These are phyloP conservation scores for Xyrichtys novacula DNA, from an alignment of 2,797 vertebrate species.

Conservation along the genomic window DNA sequence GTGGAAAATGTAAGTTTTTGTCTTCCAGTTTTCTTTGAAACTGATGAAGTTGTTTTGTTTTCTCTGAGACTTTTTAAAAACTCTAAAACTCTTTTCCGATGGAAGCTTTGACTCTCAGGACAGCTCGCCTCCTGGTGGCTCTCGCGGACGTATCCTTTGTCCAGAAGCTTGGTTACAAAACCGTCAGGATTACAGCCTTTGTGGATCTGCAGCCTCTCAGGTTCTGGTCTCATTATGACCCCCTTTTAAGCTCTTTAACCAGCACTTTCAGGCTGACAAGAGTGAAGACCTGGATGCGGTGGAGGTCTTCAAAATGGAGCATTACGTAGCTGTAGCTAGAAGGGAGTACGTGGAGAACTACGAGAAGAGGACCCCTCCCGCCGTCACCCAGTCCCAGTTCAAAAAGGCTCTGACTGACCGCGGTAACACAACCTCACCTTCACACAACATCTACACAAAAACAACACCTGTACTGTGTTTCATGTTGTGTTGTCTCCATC, in stretches of 20 bases:
- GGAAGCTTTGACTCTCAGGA: slow-evolving; percentile 66
- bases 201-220: too few relatives aligned
- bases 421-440: slow-evolving; percentile 35
- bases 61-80: not conserved
- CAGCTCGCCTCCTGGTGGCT: slow-evolving; percentile 61
- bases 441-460: not conserved
- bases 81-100: not conserved
- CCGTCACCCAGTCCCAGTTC: slow-evolving; percentile 62
- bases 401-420: slow-evolving; percentile 47
- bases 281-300: slow-evolving; percentile 59
- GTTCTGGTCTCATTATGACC: too few relatives aligned
- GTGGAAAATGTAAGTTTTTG: slow-evolving; percentile 63
- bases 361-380: slow-evolving; percentile 39
- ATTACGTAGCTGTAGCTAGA: slow-evolving; percentile 53
- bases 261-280: slow-evolving; percentile 57
- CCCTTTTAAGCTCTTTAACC: slow-evolving; percentile 55
- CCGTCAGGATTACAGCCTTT: too few relatives aligned
- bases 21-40: not conserved
- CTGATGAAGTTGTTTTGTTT: not conserved
- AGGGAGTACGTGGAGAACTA: slow-evolving; percentile 72
- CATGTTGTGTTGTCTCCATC: not conserved
- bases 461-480: not conserved
- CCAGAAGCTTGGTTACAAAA: too few relatives aligned
- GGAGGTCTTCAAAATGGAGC: slow-evolving; percentile 73
- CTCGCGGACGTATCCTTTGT: slow-evolving; percentile 74